These are phyloP conservation scores for Austrofundulus limnaeus DNA, from an alignment of 2,113 vertebrate species.

Conservation along the genomic window DNA sequence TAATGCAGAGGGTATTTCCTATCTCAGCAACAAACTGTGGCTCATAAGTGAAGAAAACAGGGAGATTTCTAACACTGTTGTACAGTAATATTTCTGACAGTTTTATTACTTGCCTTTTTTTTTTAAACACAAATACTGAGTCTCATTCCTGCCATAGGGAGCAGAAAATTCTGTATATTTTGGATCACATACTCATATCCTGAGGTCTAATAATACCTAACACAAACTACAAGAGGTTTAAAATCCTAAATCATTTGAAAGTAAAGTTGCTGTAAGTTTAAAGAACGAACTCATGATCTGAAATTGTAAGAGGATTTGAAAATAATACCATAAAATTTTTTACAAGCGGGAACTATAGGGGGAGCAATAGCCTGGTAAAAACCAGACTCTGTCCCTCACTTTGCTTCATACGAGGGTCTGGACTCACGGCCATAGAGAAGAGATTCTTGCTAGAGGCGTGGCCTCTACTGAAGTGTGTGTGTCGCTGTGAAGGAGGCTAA, in stretches of 20 bases:
- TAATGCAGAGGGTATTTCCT: conserved; percentile 11
- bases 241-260: not conserved
- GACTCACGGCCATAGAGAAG: no score
- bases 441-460: no score
- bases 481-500: no score
- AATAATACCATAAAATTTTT: not conserved
- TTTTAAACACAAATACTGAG: not conserved
- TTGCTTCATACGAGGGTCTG: no score
- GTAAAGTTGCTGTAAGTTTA: not conserved
- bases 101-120: not conserved
- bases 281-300: not conserved
- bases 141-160: no score
- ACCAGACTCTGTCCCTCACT: no score
- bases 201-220: not conserved
- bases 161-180: not conserved
- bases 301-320: not conserved
- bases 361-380: no score
- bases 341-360: not conserved
- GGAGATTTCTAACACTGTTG: no score
- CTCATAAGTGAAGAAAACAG: no score
- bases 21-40: not conserved
- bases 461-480: no score
- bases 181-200: not conserved
- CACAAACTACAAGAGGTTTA: not conserved
- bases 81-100: no score